A percentile compares a stretch with the other conserved stretches of the same genome.
Conservation (phyloP, 2,113 vertebrate species). For the Climacteris rufus region DNA sequence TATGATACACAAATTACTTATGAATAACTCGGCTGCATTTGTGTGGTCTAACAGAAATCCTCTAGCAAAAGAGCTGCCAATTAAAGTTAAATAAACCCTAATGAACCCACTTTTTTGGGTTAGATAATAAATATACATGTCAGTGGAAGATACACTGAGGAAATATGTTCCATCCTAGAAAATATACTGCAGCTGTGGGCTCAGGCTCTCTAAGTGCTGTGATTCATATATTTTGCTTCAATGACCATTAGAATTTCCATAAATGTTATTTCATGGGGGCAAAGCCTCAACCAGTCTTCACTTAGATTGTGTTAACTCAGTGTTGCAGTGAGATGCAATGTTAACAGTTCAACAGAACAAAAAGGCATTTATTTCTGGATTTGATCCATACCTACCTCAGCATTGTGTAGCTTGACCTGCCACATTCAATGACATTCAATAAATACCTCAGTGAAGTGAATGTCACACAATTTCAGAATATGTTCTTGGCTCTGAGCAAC, state of each 20-base stretch:
- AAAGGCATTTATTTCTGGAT: neutral
- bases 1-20: conserved; percentile 54
- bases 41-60: conserved; percentile 21
- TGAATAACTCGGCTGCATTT: conserved; percentile 43
- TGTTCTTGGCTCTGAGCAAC: neutral
- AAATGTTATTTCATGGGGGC: neutral
- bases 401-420: neutral
- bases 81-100: conserved; percentile 14
- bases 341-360: neutral
- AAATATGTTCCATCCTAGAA: neutral
- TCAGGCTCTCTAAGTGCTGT: neutral
- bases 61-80: conserved; percentile 27
- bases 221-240: neutral
- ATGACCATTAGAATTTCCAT: neutral
- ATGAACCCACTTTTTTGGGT: neutral
- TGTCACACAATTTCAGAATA: neutral
- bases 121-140: neutral
- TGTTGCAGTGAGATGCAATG: neutral
- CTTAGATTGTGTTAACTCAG: neutral
- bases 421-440: neutral
- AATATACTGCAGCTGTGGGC: neutral
- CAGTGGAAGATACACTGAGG: neutral
- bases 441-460: neutral
- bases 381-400: conserved; percentile 25
- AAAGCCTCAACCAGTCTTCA: neutral